Base-by-base conservation (phyloP, 37 sponge, comb jelly and placozoan genomes). In the Dysidea cf. avara region DNA sequence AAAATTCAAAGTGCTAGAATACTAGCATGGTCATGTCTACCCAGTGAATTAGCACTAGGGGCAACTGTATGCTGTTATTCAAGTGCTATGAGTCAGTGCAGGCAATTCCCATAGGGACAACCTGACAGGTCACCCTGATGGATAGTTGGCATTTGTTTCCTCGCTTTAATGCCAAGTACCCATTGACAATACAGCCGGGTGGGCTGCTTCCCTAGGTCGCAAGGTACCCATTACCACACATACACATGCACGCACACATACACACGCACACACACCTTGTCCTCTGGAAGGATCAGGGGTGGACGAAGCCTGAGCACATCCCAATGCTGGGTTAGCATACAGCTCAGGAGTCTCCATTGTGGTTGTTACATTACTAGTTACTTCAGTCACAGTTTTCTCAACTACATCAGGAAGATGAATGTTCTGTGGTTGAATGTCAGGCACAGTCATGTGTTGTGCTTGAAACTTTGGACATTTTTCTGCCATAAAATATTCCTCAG, bases 261-360 rank as follows among this genome's bases (percentile, higher is more conserved):
- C 67, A 66, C 38, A 66, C 67, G 3, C 22, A 35, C 7, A 61
- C 63, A 11, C 25, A 69, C 51, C 51, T 26, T 69, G 32, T 31
- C 49, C 22, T 29, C 38, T 30, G n/a, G n/a, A n/a, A 36, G 62
- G 37, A n/a, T 66, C 59, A 7, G 91, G 91, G 1, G 91, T 90
- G 35, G 91, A 90, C 2, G 91, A 90, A n/a, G 82, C 91, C n/a
- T 72, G 66, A 6, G 91, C 91, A 18, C 68, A 50, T 2, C 91
- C 91, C 6, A 90, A 34, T 6, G 73, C 61, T 14, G 86, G 74
- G 39, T 76, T 65, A 49, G 28, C 75, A 38, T 68, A 86, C 37
- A 86, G 38, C 38, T 80, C 86, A 24, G 86, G 86, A 4, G 86
- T 86, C 25, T 48, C 53, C 35, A 20, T 11, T 26, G 33, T 58